These are phyloP conservation scores for Gasteruption jaculator DNA, from an alignment of 2,888 invertebrate genomes.

Conservation along the genomic window DNA sequence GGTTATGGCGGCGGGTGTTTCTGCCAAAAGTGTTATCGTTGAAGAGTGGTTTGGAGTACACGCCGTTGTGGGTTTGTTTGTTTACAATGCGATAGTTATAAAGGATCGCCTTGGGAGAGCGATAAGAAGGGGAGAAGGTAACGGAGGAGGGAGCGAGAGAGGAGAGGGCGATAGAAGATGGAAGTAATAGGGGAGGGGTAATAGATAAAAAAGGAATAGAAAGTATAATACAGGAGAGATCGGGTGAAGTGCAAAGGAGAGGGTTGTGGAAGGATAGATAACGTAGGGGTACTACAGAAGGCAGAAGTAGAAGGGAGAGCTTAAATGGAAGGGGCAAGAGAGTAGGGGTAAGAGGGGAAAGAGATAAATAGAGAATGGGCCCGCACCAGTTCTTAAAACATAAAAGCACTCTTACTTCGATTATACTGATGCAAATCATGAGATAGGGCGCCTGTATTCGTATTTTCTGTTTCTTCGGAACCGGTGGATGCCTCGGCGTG, in stretches of 20 bases:
- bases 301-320: too few species aligned
- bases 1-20: too few species aligned
- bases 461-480: slow-evolving; percentile 42
- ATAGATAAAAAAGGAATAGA: not conserved
- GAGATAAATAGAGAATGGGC: not conserved
- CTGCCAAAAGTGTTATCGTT: too few species aligned
- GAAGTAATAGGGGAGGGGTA: not conserved
- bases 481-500: slow-evolving; percentile 32
- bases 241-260: too few species aligned
- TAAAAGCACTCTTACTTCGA: slow-evolving; percentile 43
- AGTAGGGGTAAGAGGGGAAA: slow-evolving; percentile 8
- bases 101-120: slow-evolving; percentile 4
- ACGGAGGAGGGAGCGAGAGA: not conserved
- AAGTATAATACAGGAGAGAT: not conserved
- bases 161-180: not conserved
- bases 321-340: slow-evolving; percentile 8
- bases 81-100: too few species aligned
- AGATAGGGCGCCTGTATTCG: slow-evolving; percentile 48
- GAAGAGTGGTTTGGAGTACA: too few species aligned
- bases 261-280: too few species aligned
- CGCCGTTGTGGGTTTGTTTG: too few species aligned
- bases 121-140: not conserved
- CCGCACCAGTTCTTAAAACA: not conserved
- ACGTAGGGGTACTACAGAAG: too few species aligned
- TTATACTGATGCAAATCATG: slow-evolving; percentile 48